phyloP scores from a whole-genome alignment of 1,140 invertebrate genomes.

The Zaprionus africanus region DNA sequence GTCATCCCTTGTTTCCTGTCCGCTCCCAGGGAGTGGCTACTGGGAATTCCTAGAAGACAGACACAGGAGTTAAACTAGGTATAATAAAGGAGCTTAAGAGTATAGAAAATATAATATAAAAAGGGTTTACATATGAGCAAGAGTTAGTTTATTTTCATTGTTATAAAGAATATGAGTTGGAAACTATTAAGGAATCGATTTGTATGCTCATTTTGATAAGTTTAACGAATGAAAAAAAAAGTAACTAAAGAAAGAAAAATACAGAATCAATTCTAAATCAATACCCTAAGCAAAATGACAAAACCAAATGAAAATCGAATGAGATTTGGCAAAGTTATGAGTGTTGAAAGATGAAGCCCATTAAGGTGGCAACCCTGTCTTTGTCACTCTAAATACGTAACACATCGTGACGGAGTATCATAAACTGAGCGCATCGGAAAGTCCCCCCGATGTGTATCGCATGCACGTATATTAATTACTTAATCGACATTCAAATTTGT shows the following conservation, averaged over 20 bases:
- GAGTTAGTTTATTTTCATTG: not conserved
- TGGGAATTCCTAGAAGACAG: not conserved
- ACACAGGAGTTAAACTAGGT: not conserved
- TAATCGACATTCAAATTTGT: constrained; percentile 7
- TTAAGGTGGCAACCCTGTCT: not conserved
- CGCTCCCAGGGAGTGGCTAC: not conserved
- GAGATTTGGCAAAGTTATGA: not conserved
- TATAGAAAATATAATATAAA: not conserved
- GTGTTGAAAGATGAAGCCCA: not conserved
- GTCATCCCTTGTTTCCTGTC: constrained; percentile 13
- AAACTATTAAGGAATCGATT: not conserved
- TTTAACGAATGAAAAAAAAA: no score
- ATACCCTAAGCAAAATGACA: not conserved
- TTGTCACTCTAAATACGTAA: no score
- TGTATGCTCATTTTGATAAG: no score
- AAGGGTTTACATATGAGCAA: not conserved
- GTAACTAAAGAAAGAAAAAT: no score
- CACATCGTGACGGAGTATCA: not conserved
- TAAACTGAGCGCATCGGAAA: not conserved
- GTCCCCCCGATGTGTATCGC: not conserved
- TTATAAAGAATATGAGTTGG: not conserved
- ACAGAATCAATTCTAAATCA: not conserved
- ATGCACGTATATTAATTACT: constrained; percentile 13
- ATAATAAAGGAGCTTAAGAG: not conserved
- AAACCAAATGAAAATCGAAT: not conserved